A percentile compares a stretch with the other conserved stretches of the same genome.
Evolutionary conservation across 2,888 invertebrate species (phyloP).

Genomic region (Meliscaeva auricollis): DNA sequence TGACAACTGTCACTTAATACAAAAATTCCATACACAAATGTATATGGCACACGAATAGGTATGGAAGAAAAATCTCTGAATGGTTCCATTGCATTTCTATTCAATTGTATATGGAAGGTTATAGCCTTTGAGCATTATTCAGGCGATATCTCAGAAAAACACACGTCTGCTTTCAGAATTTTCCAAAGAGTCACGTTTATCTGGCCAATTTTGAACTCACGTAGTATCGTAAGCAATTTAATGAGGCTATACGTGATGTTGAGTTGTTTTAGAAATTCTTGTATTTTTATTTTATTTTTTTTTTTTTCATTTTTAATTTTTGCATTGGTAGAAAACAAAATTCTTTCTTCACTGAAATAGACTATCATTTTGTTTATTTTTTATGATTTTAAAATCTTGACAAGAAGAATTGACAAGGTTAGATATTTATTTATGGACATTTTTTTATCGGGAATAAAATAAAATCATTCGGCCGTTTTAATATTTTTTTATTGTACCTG

Average conservation of each 20-base stretch:
- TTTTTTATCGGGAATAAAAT: no score
- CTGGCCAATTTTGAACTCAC: slow-evolving; percentile 38
- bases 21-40: neutral
- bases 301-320: neutral
- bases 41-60: neutral
- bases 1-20: slow-evolving; percentile 17
- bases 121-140: slow-evolving; percentile 12
- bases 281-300: neutral
- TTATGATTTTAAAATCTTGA: neutral
- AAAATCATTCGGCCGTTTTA: no score
- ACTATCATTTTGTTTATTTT: neutral
- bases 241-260: slow-evolving; percentile 59
- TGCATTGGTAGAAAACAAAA: no score
- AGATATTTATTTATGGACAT: no score
- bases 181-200: slow-evolving; percentile 23
- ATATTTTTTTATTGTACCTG: no score
- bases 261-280: slow-evolving; percentile 17
- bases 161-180: slow-evolving; percentile 24
- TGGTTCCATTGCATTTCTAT: slow-evolving; percentile 15
- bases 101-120: slow-evolving; percentile 15
- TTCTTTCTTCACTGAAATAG: no score
- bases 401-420: neutral
- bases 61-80: slow-evolving; percentile 21
- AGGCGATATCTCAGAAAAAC: neutral
- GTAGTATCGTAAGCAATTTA: slow-evolving; percentile 58